phyloP scores from a whole-genome alignment of 2,797 vertebrate genomes.

The Hemibagrus guttatus region DNA sequence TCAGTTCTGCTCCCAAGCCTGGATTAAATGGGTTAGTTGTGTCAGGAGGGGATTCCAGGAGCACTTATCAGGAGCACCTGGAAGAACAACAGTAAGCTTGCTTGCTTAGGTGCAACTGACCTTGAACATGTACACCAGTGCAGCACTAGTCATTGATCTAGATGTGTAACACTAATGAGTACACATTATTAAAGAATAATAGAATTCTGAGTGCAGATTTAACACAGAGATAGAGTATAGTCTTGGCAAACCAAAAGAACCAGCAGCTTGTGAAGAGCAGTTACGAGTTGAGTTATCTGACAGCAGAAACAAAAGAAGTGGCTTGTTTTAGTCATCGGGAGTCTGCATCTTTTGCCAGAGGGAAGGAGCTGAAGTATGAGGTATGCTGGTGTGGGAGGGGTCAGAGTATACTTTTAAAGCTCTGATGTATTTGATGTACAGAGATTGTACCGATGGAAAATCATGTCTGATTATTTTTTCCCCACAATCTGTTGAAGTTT shows the following conservation, averaged over 20 bases:
- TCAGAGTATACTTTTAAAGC: background rate
- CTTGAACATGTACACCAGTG: background rate
- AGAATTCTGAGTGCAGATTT: background rate
- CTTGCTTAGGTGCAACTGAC: background rate
- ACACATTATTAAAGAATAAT: background rate
- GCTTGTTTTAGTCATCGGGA: background rate
- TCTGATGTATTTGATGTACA: conserved; percentile 12
- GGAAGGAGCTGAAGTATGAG: conserved; percentile 15
- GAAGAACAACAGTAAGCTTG: too few relatives aligned
- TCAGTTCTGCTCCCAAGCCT: too few relatives aligned
- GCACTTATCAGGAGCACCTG: too few relatives aligned
- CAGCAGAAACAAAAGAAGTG: background rate
- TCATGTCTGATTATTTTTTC: background rate
- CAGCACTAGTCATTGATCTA: background rate
- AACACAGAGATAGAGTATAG: background rate
- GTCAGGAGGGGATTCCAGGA: too few relatives aligned
- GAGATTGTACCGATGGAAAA: background rate
- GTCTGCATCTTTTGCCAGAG: conserved; percentile 8
- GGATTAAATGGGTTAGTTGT: too few relatives aligned
- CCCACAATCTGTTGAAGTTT: conserved; percentile 14
- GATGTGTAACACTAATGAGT: background rate
- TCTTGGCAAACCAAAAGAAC: background rate
- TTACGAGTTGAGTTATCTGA: background rate
- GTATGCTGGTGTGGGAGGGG: background rate
- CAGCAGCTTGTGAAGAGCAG: background rate